Evolutionary conservation across 2,888 invertebrate species (phyloP).

Genomic region (Lycophotia porphyrea): DNA sequence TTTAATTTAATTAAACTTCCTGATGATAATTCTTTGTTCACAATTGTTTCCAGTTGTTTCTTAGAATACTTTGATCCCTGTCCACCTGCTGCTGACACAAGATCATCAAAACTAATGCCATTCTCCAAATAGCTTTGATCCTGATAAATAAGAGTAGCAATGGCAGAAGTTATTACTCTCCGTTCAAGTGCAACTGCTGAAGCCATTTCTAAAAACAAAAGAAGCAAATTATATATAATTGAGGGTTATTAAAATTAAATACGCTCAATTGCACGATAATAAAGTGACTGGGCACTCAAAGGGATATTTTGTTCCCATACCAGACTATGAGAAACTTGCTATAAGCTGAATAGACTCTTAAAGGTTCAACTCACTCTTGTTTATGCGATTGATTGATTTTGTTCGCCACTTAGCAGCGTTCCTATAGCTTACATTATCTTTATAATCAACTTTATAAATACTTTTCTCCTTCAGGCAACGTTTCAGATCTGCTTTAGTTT

Average conservation of each 20-base stretch:
- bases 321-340: conserved; percentile 13
- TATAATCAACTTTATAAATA: conserved; percentile 95
- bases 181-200: conserved; percentile 85
- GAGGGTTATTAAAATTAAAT: neutral
- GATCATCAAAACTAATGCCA: conserved; percentile 93
- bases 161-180: conserved; percentile 92
- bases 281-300: conserved; percentile 18
- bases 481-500: conserved; percentile 93
- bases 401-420: conserved; percentile 94
- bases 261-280: conserved; percentile 2
- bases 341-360: conserved; percentile 43
- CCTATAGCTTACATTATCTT: conserved; percentile 96
- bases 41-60: conserved; percentile 91
- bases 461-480: conserved; percentile 93
- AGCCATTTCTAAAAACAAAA: conserved; percentile 83
- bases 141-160: conserved; percentile 92
- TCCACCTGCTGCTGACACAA: conserved; percentile 91
- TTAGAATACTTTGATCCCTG: conserved; percentile 92
- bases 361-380: conserved; percentile 79
- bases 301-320: conserved; percentile 17
- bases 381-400: conserved; percentile 75
- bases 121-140: conserved; percentile 93
- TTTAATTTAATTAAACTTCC: conserved; percentile 92
- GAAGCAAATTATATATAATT: neutral
- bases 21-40: conserved; percentile 92